Evolutionary conservation across 2,888 invertebrate genomes (phyloP), one percentile per base, ranked within the genome.

Genomic region (Sympetrum striolatum): DNA sequence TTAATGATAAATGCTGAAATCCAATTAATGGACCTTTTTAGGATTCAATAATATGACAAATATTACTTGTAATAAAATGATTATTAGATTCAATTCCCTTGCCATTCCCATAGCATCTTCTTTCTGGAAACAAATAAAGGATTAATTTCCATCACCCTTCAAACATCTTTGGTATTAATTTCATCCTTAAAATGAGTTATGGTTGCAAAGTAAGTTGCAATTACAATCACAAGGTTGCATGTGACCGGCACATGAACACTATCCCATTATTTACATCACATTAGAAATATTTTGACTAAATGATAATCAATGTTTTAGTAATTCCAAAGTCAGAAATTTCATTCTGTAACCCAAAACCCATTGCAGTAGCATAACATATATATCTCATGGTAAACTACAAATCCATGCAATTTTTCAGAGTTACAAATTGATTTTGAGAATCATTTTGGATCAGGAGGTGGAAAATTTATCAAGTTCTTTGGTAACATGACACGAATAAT

Each of bases 101-200:
- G 86, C 86, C 86, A 86, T 86, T 86, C 60, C 86, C 60, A 37
- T 18, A 86, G 64, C 18, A 60, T 64, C 64, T 86, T 60, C 39
- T 48, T 58, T 86, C 31, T 31, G 6, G 53, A n/a, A 37, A 39
- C 35, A 35, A 64, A 58, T 58, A 4, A 80, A 37, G 39, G 80
- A 60, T 86, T 37, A 64, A 60, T 64, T 86, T 64, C 86, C 86
- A 86, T 86, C 86, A 86, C 86, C 86, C 37, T 60, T 58, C 60
- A 37, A 86, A 60, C 60, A 60, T 86, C 86, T 86, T 86, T 86
- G 86, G 86, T 86, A 86, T 86, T 86, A 86, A 86, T 64, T 60
- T 86, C 37, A 60, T 60, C 60, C 86, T 86, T 86, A 53, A 37
- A 64, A n/a, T 60, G 58, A 22, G 35, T 86, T 60, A 58, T 86